Evolutionary conservation across 1,140 invertebrate species (phyloP).

Genomic region (Bombus balteatus): DNA sequence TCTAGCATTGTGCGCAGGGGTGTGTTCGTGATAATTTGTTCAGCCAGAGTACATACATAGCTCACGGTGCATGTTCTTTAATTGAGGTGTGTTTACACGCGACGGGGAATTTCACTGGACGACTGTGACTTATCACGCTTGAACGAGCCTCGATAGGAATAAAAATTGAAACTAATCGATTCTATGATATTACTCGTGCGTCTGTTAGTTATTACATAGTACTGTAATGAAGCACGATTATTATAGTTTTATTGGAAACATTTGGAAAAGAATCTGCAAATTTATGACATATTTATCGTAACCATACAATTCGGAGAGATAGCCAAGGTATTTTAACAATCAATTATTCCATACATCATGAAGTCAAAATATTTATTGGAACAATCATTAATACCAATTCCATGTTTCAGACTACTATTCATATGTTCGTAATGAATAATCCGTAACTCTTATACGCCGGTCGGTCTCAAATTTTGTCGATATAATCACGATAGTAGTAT

Average conservation of each 20-base stretch:
- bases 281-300: not conserved
- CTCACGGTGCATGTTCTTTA: constrained; percentile 52
- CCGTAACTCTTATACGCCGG: too few relatives aligned
- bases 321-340: not conserved
- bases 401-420: not conserved
- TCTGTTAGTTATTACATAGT: too few relatives aligned
- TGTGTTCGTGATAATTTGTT: constrained; percentile 54
- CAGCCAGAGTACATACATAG: constrained; percentile 34
- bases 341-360: not conserved
- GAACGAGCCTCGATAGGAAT: not conserved
- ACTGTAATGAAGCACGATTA: too few relatives aligned
- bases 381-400: not conserved
- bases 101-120: constrained; percentile 20
- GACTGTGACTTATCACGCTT: constrained; percentile 24
- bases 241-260: not conserved
- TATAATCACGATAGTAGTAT: not conserved
- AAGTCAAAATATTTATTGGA: not conserved
- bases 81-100: constrained; percentile 49
- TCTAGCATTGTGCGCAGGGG: constrained; percentile 48
- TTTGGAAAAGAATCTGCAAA: not conserved
- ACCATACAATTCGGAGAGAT: not conserved
- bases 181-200: not conserved
- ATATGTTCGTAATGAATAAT: too few relatives aligned
- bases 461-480: not conserved
- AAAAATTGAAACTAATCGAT: constrained; percentile 32